Percentiles rank a stretch among this genome's conserved stretches.
Conservation (phyloP, 2,888 invertebrate genomes). For the Eupeodes latifasciatus region DNA sequence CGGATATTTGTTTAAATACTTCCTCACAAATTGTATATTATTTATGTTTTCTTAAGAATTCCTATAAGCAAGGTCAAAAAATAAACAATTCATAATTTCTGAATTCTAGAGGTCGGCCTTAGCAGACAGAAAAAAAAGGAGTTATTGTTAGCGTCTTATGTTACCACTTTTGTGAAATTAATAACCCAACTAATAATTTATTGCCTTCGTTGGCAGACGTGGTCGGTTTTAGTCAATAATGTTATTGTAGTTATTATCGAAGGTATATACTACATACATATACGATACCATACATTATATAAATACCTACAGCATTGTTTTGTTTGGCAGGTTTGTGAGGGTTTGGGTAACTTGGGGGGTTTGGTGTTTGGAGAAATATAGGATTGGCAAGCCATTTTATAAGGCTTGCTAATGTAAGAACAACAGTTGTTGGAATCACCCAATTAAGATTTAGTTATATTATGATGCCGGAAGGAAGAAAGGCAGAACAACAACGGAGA, state of each 20-base stretch:
- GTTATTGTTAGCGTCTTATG: constrained; percentile 68
- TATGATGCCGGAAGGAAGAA: constrained; percentile 39
- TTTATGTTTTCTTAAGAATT: too few relatives aligned
- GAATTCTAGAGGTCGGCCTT: neutral
- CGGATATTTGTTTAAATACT: too few relatives aligned
- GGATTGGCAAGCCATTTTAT: constrained; percentile 43
- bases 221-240: constrained; percentile 21
- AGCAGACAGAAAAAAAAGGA: constrained; percentile 42
- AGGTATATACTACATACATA: neutral
- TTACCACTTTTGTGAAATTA: constrained; percentile 70
- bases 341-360: too few relatives aligned
- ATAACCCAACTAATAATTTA: constrained; percentile 71
- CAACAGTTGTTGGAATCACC: constrained; percentile 68
- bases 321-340: constrained; percentile 39
- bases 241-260: constrained; percentile 14
- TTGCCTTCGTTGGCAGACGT: constrained; percentile 46
- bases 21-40: too few relatives aligned
- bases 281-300: too few relatives aligned
- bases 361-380: neutral
- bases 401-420: constrained; percentile 58
- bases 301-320: constrained; percentile 16
- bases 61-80: neutral
- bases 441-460: constrained; percentile 68
- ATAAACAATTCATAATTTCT: neutral
- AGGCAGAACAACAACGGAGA: neutral